Percentiles rank a stretch among this genome's conserved stretches.
These are phyloP conservation scores for Forbesichthys papilliferus DNA, from an alignment of 2,113 vertebrate genomes.

Conservation along the genomic window DNA sequence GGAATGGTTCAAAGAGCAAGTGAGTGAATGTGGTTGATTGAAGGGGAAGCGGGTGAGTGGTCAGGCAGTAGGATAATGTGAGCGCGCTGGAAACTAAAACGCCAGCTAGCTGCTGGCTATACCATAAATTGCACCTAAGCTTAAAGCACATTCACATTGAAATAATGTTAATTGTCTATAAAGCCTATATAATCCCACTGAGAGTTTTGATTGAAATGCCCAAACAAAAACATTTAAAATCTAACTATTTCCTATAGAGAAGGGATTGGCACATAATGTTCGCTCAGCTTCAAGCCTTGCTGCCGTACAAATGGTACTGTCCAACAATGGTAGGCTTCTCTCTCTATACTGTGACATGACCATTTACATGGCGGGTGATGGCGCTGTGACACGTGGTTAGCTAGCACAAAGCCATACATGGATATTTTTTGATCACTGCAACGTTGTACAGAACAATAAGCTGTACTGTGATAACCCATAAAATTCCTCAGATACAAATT, in stretches of 20 bases:
- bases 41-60: neutral
- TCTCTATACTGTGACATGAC: neutral
- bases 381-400: neutral
- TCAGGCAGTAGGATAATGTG: constrained; percentile 1
- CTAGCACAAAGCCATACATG: neutral
- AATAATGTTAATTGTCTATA: neutral
- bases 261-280: constrained; percentile 2
- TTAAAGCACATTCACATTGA: neutral
- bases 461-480: no score
- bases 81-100: neutral
- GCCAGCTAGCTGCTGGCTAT: no score
- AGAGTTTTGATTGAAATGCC: constrained; percentile 28
- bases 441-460: no score
- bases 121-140: neutral
- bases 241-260: constrained; percentile 3
- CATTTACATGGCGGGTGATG: neutral
- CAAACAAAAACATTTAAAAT: constrained; percentile 8
- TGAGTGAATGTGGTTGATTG: neutral
- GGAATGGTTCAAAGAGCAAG: neutral
- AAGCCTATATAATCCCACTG: neutral
- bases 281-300: constrained; percentile 18
- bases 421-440: neutral
- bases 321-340: neutral
- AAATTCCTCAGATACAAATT: no score
- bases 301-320: constrained; percentile 2